Conservation (phyloP, 2,113 vertebrate genomes). For the Sitta europaea region DNA sequence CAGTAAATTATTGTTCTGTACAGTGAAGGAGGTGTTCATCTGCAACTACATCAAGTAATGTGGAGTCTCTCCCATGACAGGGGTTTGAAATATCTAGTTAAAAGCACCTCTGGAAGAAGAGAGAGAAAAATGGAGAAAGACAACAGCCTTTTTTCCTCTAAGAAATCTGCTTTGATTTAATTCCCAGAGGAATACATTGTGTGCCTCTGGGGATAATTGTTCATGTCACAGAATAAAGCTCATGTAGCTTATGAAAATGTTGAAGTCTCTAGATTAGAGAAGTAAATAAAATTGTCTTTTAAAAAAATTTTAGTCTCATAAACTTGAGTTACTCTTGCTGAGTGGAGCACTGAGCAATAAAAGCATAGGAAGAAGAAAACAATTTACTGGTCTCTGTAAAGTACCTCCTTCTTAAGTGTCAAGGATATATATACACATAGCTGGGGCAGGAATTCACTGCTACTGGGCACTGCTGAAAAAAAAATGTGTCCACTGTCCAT, state of each 20-base stretch:
- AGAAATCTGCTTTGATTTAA: neutral
- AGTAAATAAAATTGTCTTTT: neutral
- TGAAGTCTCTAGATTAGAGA: neutral
- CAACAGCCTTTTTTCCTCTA: neutral
- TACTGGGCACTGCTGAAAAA: neutral
- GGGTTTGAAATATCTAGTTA: neutral
- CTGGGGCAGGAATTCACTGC: neutral
- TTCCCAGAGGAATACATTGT: neutral
- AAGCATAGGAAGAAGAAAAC: neutral
- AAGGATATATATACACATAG: fast-evolving
- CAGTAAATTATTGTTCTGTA: neutral
- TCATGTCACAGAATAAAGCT: neutral
- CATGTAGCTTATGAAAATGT: neutral
- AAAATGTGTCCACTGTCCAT: neutral
- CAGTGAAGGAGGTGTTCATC: neutral
- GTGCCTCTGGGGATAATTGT: neutral
- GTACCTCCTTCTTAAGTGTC: neutral
- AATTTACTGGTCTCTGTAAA: neutral
- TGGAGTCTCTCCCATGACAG: neutral
- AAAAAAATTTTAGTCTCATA: neutral
- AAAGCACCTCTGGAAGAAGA: neutral
- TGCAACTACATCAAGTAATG: neutral
- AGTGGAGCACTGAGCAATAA: neutral
- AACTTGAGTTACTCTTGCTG: neutral
- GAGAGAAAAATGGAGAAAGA: neutral